These are phyloP conservation scores for Astur gentilis DNA, from an alignment of 2,113 vertebrate genomes.

Conservation along the genomic window DNA sequence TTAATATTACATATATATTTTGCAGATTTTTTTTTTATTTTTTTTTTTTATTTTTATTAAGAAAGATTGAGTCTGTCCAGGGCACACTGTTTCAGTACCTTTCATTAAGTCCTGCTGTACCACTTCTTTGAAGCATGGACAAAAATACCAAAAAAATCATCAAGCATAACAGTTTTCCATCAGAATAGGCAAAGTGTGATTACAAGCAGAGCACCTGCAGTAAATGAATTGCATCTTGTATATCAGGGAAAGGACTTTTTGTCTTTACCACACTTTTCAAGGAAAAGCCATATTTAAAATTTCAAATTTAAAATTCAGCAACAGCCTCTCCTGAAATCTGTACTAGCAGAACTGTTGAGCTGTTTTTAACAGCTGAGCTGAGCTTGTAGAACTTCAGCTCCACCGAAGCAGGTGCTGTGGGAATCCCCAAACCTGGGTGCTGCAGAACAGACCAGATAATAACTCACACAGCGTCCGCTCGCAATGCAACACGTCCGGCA, in stretches of 20 bases:
- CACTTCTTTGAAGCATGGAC: neutral
- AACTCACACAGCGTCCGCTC: rapidly evolving
- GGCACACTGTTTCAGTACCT: neutral
- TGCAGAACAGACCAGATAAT: neutral
- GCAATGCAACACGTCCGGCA: rapidly evolving
- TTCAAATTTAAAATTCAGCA: neutral
- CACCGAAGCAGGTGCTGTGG: neutral
- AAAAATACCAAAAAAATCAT: neutral
- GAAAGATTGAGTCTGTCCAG: neutral
- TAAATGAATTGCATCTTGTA: neutral
- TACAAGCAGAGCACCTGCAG: neutral
- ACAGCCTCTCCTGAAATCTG: neutral
- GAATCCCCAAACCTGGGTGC: neutral
- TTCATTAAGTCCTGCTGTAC: neutral
- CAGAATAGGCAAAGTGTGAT: neutral
- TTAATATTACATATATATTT: neutral
- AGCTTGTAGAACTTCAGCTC: neutral
- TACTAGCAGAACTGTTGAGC: neutral
- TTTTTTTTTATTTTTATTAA: neutral
- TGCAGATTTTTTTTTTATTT: neutral
- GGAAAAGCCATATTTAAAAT: neutral
- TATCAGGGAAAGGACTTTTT: neutral
- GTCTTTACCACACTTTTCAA: neutral
- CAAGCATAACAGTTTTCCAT: neutral
- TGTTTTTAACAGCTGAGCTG: neutral